Evolutionary conservation across 2,113 vertebrate species (phyloP), one percentile per base, ranked within the genome.

Genomic region (Gymnogyps californianus): DNA sequence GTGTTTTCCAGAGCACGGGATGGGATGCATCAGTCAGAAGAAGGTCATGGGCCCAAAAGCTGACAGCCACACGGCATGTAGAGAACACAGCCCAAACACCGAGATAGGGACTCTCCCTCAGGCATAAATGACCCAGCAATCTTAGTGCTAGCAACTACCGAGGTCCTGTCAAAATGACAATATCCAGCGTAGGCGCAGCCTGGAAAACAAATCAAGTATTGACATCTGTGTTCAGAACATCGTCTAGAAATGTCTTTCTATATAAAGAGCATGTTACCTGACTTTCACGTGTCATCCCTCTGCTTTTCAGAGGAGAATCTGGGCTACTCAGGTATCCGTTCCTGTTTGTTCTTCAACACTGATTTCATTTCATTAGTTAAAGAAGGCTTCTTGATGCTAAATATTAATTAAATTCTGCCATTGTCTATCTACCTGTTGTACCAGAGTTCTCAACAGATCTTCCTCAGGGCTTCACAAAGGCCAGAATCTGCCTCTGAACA

Each of bases 251-350:
- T 8, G 5, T 36, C 29, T 75, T 74, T 32, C 38, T 64, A 1
- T 18, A 42, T 14, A 61, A 80, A 34, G 7, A 78, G 12, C 1
- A 0, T 3, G 4, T 32, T 71, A 38, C 8, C 15, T 34, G 28
- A 71, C 32, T 91, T 89, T 11, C 16, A 46, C 7, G 20, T 18
- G 7, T 38, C 77, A 69, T 31, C 3, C 1, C 15, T 86, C 38
- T 76, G 22, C 14, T 79, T 76, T 90, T 54, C 72, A 84, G 44
- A 59, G 26, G n/a, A 77, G 46, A 84, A 22, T 15, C 13, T 9
- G 9, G 49, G 44, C 25, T 78, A 75, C 61, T 89, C 28, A 44
- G 38, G 76, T 69, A 67, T 83, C n/a, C 16, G 40, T 84, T 71
- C 15, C 36, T 69, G 7, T 64, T 88, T 64, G 16, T 71, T 81